Base-by-base conservation (phyloP, 2,113 vertebrate genomes). In the Toxotes chatareus region DNA sequence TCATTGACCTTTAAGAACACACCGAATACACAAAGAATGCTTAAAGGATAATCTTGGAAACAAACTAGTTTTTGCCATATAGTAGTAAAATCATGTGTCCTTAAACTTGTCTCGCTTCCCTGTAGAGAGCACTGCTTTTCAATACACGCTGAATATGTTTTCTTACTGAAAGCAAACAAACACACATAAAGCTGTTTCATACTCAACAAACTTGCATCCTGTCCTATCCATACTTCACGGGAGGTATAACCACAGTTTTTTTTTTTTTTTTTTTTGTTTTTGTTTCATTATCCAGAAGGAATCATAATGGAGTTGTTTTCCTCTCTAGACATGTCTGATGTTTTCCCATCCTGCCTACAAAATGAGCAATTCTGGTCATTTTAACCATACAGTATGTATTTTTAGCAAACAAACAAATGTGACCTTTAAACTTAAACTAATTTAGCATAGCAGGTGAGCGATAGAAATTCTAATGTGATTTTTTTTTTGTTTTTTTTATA, bases 381-480 rank as follows among this genome's bases (percentile, higher is more conserved):
- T 57, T 31, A 40, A 49, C 21, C 49, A 68, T 27, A 76, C 32
- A 44, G 34, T 79, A 6, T 72, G 69, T 79, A 66, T 81, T 81
- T 84, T 68, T 82, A 67, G 46, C 70, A 83, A 76, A 88, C 75
- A 91, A 91, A 86, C 85, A 81, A 86, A 86, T 76, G 46, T 86
- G 90, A 85, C 88, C 90, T 93, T 92, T 90, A 71, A 57, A 83
- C 44, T 86, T 79, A 89, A 89, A 70, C 27, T 80, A 71, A 91
- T 86, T 86, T 85, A 82, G 75, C 77, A 63, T 73, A 74, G 63
- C 76, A 86, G 60, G 46, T 88, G 56, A 88, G 44, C 5, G 73
- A 90, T 85, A 64, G 77, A 81, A 80, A 80, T 81, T 90, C 75
- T 81, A 78, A 90, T 87, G 75, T 85, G 47, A 11, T 5, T 67